Base-by-base conservation (phyloP, 1,140 invertebrate genomes). In the Schlechtendalia chinensis region DNA sequence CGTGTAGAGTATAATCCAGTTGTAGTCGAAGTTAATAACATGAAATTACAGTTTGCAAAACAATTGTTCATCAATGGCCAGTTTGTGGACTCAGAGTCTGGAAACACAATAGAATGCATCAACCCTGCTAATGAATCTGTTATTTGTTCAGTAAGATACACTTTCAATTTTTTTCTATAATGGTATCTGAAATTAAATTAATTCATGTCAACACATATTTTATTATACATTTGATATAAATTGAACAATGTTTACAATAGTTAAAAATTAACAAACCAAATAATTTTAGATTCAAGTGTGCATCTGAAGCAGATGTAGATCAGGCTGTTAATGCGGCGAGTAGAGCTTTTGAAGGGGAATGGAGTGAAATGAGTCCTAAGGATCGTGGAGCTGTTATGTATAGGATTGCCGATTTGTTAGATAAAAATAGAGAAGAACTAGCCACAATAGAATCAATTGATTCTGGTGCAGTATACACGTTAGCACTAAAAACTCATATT, bases 401-500 rank as follows among this genome's bases (percentile, higher is more conserved):
- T 83, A 95, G 92, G 85, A 87, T 98, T 81, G 96, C 96, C 6
- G 95, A 98, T 84, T 85, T 98, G 47, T 97, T 98, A 95, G 95
- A 97, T 82, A 85, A 94, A 83, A 91, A 98, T 85, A 95, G 95
- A 86, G 95, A 97, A 85, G 96, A 98, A 84, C 87, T 98, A 82
- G 96, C 96, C 0, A 97, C 95, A 1, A 91, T 98, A 11, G 96
- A 98, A 85, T 91, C 91, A 0, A 88, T 98, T 10, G 96, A 98
- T 85, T 96, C 95, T 0, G 96, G 96, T 8, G 96, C 96, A 0
- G 96, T 98, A 0, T 98, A 98, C 85, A 98, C 96, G 0, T 87
- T 98, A 32, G 96, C 96, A 0, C 84, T 98, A 11, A 98, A 98
- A 85, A 98, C 96, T 0, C 96, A 96, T 84, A 86, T 97, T 11